Evolutionary conservation across 1,140 invertebrate genomes (phyloP).

Genomic region (Bombus soroeensis): DNA sequence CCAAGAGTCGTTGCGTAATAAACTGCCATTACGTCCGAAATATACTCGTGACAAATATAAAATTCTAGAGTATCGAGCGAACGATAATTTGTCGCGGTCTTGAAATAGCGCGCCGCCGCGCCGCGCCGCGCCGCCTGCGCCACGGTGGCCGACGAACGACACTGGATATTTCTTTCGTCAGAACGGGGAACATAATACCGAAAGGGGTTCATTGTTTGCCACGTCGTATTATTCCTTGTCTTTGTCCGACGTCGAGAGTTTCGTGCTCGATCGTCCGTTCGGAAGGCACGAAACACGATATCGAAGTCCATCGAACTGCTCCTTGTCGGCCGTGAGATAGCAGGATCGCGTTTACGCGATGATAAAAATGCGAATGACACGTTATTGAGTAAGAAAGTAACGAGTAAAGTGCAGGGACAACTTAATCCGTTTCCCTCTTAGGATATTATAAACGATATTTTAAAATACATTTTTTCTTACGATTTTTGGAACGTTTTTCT

Average conservation of each 20-base stretch:
- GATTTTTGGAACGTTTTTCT: neutral
- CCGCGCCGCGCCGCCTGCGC: neutral
- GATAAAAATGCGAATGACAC: neutral
- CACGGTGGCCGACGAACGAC: neutral
- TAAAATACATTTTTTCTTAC: neutral
- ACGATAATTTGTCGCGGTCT: neutral
- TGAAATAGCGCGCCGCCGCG: neutral
- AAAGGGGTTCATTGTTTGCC: constrained; percentile 29
- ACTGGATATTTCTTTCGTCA: constrained; percentile 26
- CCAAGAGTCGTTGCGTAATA: too few species aligned
- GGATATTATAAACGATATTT: neutral
- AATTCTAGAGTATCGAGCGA: neutral
- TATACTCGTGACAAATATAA: neutral
- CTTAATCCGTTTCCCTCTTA: neutral
- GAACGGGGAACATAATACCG: constrained; percentile 20
- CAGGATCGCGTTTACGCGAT: neutral
- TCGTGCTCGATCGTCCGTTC: constrained; percentile 23
- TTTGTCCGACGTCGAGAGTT: constrained; percentile 27
- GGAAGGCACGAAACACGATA: constrained; percentile 36
- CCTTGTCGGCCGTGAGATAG: neutral
- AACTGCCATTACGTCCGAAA: neutral
- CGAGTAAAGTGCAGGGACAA: neutral
- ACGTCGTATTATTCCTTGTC: constrained; percentile 38
- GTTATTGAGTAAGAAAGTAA: neutral
- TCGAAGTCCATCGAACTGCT: constrained; percentile 9